These are phyloP conservation scores for Calliphora vicina DNA, from an alignment of 1,140 invertebrate species.

Conservation along the genomic window DNA sequence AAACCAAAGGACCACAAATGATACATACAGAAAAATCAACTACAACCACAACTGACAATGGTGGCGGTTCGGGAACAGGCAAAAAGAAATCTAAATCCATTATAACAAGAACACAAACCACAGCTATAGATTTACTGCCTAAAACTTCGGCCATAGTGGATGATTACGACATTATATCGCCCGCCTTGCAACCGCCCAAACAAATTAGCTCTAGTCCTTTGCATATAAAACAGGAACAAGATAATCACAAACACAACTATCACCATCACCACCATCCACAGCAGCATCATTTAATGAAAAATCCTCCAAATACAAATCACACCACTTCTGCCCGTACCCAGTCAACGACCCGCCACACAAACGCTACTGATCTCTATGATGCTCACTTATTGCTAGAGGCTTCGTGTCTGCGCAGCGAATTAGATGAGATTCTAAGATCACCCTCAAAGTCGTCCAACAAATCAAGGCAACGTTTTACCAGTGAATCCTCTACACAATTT, in stretches of 20 bases:
- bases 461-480: slow-evolving; percentile 52
- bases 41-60: slow-evolving; percentile 59
- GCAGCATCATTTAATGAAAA: slow-evolving; percentile 8
- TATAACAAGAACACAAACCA: slow-evolving; percentile 64
- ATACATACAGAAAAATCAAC: slow-evolving; percentile 75
- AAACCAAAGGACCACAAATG: slow-evolving; percentile 70
- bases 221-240: slow-evolving; percentile 55
- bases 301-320: not conserved
- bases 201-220: slow-evolving; percentile 60
- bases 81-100: slow-evolving; percentile 65
- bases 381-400: slow-evolving; percentile 53
- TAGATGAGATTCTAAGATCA: slow-evolving; percentile 61
- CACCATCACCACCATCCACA: slow-evolving; percentile 46
- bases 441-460: slow-evolving; percentile 54
- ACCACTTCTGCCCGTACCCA: not conserved
- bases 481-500: slow-evolving; percentile 56
- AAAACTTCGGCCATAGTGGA: slow-evolving; percentile 51
- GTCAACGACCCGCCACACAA: slow-evolving; percentile 23
- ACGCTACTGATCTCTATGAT: slow-evolving; percentile 48
- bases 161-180: slow-evolving; percentile 60
- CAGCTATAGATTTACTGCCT: slow-evolving; percentile 48
- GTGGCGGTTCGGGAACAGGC: slow-evolving; percentile 62
- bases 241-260: slow-evolving; percentile 38
- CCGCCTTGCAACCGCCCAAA: slow-evolving; percentile 55
- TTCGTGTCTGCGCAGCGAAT: slow-evolving; percentile 53